Conservation (phyloP, 2,113 vertebrate genomes). For the Malurus cyaneus region DNA sequence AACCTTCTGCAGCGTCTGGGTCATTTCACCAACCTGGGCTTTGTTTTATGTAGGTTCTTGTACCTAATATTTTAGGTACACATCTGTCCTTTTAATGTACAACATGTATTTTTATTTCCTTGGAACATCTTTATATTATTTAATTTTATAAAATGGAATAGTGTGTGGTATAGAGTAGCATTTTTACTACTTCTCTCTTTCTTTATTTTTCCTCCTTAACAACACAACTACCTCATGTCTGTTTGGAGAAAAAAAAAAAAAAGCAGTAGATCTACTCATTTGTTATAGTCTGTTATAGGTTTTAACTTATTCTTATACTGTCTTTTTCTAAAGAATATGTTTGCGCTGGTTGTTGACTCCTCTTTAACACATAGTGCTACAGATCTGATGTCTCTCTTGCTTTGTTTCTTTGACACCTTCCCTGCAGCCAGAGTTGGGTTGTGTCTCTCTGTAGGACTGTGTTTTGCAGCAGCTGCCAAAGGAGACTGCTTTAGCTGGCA, state of each 20-base stretch:
- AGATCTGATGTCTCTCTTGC: background rate
- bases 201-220: slow-evolving; percentile 58
- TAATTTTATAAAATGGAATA: slow-evolving; percentile 73
- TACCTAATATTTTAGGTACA: slow-evolving; percentile 64
- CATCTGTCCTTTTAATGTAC: slow-evolving; percentile 43
- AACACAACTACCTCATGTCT: slow-evolving; percentile 82
- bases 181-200: slow-evolving; percentile 65
- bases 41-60: slow-evolving; percentile 48
- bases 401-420: background rate
- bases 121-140: slow-evolving; percentile 65
- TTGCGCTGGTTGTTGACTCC: slow-evolving; percentile 63
- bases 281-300: slow-evolving; percentile 6
- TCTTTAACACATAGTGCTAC: background rate
- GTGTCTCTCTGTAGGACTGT: background rate
- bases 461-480: background rate
- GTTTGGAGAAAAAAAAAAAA: slow-evolving; percentile 58
- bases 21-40: slow-evolving; percentile 49
- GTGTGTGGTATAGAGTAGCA: slow-evolving; percentile 70
- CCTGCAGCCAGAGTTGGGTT: background rate
- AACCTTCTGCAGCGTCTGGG: slow-evolving; percentile 58
- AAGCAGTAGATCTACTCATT: slow-evolving; percentile 37
- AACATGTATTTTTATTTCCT: slow-evolving; percentile 66
- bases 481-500: background rate
- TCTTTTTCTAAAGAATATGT: slow-evolving; percentile 58
- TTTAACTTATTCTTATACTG: slow-evolving; percentile 66